Conservation (phyloP, 2,888 invertebrate genomes). For the Electrophaes corylata region DNA sequence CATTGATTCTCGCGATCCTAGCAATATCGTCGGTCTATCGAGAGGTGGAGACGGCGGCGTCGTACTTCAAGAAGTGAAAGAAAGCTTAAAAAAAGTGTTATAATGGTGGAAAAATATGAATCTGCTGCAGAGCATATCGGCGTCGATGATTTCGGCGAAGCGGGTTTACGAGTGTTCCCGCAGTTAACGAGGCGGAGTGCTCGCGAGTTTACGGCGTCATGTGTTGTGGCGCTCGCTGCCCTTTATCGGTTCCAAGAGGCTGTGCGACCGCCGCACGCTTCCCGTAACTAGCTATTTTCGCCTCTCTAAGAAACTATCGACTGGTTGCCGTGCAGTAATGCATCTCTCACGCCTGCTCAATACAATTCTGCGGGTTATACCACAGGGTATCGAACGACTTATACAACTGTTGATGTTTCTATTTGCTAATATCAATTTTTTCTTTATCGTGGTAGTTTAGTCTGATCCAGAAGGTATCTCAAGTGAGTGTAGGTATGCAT, state of each 20-base stretch:
- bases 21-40: no score
- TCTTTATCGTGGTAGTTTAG: no score
- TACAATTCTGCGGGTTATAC: conserved; percentile 47
- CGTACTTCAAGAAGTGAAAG: no score
- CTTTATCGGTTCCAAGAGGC: conserved; percentile 80
- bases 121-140: conserved; percentile 29
- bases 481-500: no score
- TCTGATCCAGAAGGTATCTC: no score
- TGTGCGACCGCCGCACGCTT: conserved; percentile 74
- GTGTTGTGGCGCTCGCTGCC: conserved; percentile 50
- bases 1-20: no score
- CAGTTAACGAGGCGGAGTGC: conserved; percentile 75
- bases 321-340: conserved; percentile 59
- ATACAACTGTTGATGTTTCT: conserved; percentile 19
- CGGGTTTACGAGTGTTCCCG: conserved; percentile 70
- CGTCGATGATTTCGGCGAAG: conserved; percentile 74
- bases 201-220: conserved; percentile 64
- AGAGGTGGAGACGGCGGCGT: no score
- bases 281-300: conserved; percentile 77
- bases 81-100: no score
- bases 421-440: conserved; percentile 4
- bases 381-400: conserved; percentile 20
- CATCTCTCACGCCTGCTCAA: conserved; percentile 66
- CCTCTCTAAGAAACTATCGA: conserved; percentile 69
- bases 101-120: conserved; percentile 14